Conservation (phyloP, 2,113 vertebrate species). For the Sebastes fasciatus region DNA sequence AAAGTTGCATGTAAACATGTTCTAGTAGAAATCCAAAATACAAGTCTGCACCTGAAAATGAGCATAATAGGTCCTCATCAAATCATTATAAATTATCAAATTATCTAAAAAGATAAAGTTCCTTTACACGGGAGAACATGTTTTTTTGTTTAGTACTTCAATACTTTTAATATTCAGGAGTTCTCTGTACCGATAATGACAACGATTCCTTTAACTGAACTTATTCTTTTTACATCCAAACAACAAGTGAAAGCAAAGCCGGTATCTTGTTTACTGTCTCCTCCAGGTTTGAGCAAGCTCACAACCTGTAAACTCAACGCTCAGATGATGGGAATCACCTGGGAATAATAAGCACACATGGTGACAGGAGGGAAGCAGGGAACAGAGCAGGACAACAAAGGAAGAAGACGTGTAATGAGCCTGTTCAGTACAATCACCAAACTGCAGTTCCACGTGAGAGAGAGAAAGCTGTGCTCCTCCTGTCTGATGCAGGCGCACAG, state of each 20-base stretch:
- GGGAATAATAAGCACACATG: not conserved
- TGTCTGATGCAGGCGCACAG: constrained; percentile 24
- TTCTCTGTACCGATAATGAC: not conserved
- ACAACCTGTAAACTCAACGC: not conserved
- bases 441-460: constrained; percentile 40
- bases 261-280: not conserved
- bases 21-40: too few species aligned
- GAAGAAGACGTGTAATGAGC: constrained; percentile 7
- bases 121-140: too few species aligned
- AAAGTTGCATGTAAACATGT: too few species aligned
- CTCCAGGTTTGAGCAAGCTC: not conserved
- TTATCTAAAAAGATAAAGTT: too few species aligned
- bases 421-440: constrained; percentile 9
- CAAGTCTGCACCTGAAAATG: too few species aligned
- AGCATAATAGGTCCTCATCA: too few species aligned
- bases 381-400: not conserved
- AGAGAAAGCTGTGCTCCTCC: constrained; percentile 19
- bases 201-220: not conserved
- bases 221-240: not conserved
- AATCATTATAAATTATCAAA: too few species aligned
- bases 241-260: not conserved
- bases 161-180: not conserved
- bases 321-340: not conserved
- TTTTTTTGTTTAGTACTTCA: too few species aligned
- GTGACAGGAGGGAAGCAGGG: not conserved